Conservation (phyloP, 2,113 vertebrate genomes). For the Myiozetetes cayanensis region DNA sequence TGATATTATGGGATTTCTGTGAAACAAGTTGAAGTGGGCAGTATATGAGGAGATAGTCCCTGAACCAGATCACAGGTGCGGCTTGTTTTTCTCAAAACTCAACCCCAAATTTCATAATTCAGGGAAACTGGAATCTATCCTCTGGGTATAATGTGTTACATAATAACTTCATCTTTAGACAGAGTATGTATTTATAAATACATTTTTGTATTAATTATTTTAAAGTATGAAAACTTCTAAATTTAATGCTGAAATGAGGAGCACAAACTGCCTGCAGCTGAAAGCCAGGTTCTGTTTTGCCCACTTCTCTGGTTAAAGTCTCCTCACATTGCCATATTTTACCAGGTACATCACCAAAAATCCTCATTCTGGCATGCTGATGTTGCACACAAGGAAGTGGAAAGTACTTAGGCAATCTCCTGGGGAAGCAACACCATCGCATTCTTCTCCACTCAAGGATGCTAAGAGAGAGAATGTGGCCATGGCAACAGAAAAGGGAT, state of each 20-base stretch:
- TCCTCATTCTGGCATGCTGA: background rate
- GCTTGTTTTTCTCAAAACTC: background rate
- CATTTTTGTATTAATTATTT: background rate
- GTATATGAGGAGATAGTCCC: background rate
- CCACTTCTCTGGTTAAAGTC: background rate
- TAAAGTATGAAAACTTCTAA: background rate
- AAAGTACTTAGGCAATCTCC: background rate
- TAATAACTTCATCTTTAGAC: background rate
- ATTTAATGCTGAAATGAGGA: background rate
- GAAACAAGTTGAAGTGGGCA: background rate
- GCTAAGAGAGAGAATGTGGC: constrained; percentile 1
- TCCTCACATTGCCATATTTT: background rate
- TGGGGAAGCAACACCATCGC: background rate
- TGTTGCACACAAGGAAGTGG: background rate
- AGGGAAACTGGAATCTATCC: background rate
- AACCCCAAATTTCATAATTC: background rate
- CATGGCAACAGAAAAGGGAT: constrained; percentile 40
- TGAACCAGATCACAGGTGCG: background rate
- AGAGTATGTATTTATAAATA: background rate
- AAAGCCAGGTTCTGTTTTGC: background rate
- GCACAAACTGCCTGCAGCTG: background rate
- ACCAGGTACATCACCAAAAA: background rate
- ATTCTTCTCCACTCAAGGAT: background rate
- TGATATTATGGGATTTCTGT: background rate
- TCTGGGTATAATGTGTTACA: background rate